These are phyloP conservation scores for Caretta caretta DNA, from an alignment of 2,113 vertebrate genomes.

Conservation along the genomic window DNA sequence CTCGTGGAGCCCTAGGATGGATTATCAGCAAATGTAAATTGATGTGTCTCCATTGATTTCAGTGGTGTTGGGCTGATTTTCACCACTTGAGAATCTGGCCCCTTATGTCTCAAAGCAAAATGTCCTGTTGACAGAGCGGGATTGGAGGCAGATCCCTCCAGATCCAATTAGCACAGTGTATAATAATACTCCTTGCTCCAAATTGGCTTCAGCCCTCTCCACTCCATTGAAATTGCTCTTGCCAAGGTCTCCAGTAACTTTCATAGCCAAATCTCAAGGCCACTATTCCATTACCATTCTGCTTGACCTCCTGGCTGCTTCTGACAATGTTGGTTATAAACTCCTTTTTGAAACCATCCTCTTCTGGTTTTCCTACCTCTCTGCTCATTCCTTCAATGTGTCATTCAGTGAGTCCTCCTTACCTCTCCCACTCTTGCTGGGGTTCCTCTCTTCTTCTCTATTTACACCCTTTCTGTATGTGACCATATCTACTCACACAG, in stretches of 20 bases:
- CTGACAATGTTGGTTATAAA: slow-evolving; percentile 54
- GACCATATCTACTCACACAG: slow-evolving; percentile 54
- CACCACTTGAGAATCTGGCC: slow-evolving; percentile 8
- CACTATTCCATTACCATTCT: slow-evolving; percentile 65
- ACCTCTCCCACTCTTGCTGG: background rate
- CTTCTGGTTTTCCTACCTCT: slow-evolving; percentile 4
- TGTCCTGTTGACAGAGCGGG: slow-evolving; percentile 10
- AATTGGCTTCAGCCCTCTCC: slow-evolving; percentile 59
- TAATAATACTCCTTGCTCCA: slow-evolving; percentile 14
- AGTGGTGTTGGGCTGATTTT: background rate
- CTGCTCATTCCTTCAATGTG: background rate
- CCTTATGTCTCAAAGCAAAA: slow-evolving; percentile 2
- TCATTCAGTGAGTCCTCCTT: background rate
- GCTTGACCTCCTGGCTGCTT: slow-evolving; percentile 62
- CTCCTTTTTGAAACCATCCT: slow-evolving; percentile 27
- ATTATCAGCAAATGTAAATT: slow-evolving; percentile 4
- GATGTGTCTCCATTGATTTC: background rate
- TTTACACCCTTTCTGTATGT: slow-evolving; percentile 52
- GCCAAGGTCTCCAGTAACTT: slow-evolving; percentile 61
- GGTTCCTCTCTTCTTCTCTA: background rate
- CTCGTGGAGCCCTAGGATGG: background rate
- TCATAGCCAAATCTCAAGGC: slow-evolving; percentile 61
- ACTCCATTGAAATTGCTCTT: slow-evolving; percentile 49
- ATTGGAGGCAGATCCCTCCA: background rate
- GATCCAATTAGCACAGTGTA: slow-evolving; percentile 3